These are phyloP conservation scores for Bursaphelenchus okinawaensis DNA, from an alignment of 2,888 invertebrate species.

Conservation along the genomic window DNA sequence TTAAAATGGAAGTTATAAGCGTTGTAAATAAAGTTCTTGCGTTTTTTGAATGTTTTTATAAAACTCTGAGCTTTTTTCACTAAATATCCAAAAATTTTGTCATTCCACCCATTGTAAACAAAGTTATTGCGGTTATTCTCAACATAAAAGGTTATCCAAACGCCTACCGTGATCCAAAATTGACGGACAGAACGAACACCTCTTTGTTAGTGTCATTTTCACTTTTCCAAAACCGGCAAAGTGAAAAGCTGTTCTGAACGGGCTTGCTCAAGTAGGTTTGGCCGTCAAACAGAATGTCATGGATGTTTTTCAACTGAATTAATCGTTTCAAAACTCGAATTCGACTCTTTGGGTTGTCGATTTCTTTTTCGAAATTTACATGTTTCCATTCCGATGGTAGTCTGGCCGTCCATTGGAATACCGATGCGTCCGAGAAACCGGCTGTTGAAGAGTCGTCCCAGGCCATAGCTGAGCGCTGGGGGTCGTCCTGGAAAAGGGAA, in stretches of 20 bases:
- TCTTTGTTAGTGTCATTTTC: slow-evolving; percentile 16
- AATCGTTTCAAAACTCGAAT: slow-evolving; percentile 45
- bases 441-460: slow-evolving; percentile 39
- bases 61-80: no score
- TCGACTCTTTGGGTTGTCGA: slow-evolving; percentile 29
- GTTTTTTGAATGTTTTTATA: no score
- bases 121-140: no score
- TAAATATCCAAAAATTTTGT: no score
- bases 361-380: slow-evolving; percentile 41
- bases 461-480: slow-evolving; percentile 49
- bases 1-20: no score
- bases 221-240: slow-evolving; percentile 38
- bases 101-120: no score
- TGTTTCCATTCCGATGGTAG: slow-evolving; percentile 32
- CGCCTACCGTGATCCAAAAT: slow-evolving; percentile 20
- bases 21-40: no score
- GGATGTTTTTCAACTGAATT: slow-evolving; percentile 35
- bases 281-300: slow-evolving; percentile 18
- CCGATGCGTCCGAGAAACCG: slow-evolving; percentile 33
- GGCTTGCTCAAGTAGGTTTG: slow-evolving; percentile 32
- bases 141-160: no score
- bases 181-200: slow-evolving; percentile 24
- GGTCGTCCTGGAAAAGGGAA: slow-evolving; percentile 21
- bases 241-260: slow-evolving; percentile 38
- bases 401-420: slow-evolving; percentile 2